These are phyloP conservation scores for Phthorimaea operculella DNA, from an alignment of 1,140 invertebrate species.

Conservation along the genomic window DNA sequence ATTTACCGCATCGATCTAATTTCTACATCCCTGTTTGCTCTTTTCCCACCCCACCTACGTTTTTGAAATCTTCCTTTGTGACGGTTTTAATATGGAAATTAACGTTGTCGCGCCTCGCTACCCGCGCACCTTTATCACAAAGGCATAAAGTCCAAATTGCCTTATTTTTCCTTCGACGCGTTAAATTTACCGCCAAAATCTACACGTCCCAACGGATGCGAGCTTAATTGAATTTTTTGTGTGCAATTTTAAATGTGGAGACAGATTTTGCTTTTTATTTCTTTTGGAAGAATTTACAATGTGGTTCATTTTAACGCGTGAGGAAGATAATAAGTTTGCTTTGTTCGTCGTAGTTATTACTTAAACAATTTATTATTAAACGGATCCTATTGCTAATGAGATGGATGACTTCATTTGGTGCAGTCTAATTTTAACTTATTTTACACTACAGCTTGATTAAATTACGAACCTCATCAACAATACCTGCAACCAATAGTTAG, in stretches of 20 bases:
- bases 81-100: slow-evolving; percentile 68
- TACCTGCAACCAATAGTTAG: too few species aligned
- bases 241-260: slow-evolving; percentile 16
- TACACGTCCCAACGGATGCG: slow-evolving; percentile 17
- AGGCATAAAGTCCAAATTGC: slow-evolving; percentile 18
- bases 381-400: too few species aligned
- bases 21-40: slow-evolving; percentile 21
- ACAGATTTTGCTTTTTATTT: not conserved
- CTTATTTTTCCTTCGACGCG: slow-evolving; percentile 10
- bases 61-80: slow-evolving; percentile 67
- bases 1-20: slow-evolving; percentile 25
- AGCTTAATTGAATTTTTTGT: slow-evolving; percentile 48
- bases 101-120: slow-evolving; percentile 38
- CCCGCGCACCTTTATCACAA: slow-evolving; percentile 7
- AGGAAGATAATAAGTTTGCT: too few species aligned
- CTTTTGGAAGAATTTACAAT: not conserved
- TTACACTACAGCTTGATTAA: too few species aligned
- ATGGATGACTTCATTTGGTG: too few species aligned
- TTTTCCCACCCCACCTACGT: slow-evolving; percentile 42
- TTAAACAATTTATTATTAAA: too few species aligned
- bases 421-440: too few species aligned
- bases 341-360: too few species aligned
- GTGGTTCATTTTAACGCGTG: too few species aligned
- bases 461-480: too few species aligned
- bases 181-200: slow-evolving; percentile 40